Evolutionary conservation across 2,888 invertebrate species (phyloP).

Genomic region (Aquatica leii): DNA sequence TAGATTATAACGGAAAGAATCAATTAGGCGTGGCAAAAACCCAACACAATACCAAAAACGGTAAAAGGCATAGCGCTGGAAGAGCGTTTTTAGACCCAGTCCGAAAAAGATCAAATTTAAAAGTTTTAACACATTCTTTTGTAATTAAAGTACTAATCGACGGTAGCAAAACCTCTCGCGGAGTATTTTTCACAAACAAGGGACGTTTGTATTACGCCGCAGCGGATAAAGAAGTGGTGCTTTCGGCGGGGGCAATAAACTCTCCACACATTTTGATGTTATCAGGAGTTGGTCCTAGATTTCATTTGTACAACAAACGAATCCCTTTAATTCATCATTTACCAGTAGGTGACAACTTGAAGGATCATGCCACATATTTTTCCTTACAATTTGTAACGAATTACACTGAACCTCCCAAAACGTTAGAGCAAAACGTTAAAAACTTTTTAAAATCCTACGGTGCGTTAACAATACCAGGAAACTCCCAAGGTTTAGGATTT

Average conservation of each 20-base stretch:
- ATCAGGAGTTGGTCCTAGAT: conserved; percentile 77
- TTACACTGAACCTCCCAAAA: conserved; percentile 27
- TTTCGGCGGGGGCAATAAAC: conserved; percentile 80
- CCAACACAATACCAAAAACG: conserved; percentile 73
- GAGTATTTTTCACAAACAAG: conserved; percentile 73
- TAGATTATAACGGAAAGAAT: conserved; percentile 73
- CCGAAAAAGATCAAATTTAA: conserved; percentile 69
- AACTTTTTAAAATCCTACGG: conserved; percentile 42
- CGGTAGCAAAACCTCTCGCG: conserved; percentile 65
- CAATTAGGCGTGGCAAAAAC: conserved; percentile 71
- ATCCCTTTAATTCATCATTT: conserved; percentile 71
- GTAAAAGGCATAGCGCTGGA: conserved; percentile 77
- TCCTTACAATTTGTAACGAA: conserved; percentile 75
- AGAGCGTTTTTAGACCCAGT: conserved; percentile 79
- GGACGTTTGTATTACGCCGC: conserved; percentile 62
- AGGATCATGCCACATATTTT: conserved; percentile 77
- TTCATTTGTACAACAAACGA: conserved; percentile 65
- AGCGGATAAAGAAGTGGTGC: conserved; percentile 76
- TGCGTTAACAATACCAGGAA: conserved; percentile 43
- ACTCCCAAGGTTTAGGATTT: conserved; percentile 41
- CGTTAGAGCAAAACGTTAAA: conserved; percentile 27
- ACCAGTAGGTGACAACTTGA: conserved; percentile 78
- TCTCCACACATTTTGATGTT: conserved; percentile 85
- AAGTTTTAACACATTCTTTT: conserved; percentile 73
- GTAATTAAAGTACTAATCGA: conserved; percentile 73